Evolutionary conservation across 2,113 vertebrate species (phyloP).

Genomic region (Geococcyx californianus): DNA sequence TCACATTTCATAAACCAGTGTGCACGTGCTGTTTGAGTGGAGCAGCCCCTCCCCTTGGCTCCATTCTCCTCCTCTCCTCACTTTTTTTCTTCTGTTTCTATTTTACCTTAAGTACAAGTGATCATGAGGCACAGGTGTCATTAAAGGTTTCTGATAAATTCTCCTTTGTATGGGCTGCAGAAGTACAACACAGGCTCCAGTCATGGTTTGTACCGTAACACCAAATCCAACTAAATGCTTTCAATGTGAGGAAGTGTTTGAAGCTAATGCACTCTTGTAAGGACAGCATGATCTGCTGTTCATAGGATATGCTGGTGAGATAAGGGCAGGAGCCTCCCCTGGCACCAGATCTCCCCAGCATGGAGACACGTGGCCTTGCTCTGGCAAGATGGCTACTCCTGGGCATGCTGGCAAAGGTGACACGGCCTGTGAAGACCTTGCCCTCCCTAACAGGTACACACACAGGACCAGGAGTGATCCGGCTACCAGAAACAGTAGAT

Average conservation of each 20-base stretch:
- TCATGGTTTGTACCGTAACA: neutral
- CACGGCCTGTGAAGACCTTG: neutral
- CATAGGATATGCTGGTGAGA: neutral
- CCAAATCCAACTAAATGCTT: neutral
- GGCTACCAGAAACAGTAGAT: neutral
- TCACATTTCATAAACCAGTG: neutral
- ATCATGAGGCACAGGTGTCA: neutral
- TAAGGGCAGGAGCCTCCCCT: neutral
- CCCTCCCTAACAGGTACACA: too few relatives aligned
- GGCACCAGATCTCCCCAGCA: neutral
- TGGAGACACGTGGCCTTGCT: fast-evolving
- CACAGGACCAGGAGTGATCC: neutral
- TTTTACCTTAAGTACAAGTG: neutral
- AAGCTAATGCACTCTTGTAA: neutral
- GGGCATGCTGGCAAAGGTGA: too few relatives aligned
- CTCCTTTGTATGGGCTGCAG: neutral
- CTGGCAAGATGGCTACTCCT: neutral
- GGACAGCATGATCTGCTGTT: neutral
- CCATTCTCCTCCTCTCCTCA: neutral
- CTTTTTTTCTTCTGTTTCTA: neutral
- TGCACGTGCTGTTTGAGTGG: neutral
- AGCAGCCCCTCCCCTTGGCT: neutral
- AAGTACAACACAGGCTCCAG: neutral
- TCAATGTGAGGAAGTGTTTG: neutral
- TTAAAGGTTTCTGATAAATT: neutral